A percentile compares a stretch with the other conserved stretches of the same genome.
These are phyloP conservation scores for Syngnathus scovelli DNA, from an alignment of 2,113 vertebrate species.

Conservation along the genomic window DNA sequence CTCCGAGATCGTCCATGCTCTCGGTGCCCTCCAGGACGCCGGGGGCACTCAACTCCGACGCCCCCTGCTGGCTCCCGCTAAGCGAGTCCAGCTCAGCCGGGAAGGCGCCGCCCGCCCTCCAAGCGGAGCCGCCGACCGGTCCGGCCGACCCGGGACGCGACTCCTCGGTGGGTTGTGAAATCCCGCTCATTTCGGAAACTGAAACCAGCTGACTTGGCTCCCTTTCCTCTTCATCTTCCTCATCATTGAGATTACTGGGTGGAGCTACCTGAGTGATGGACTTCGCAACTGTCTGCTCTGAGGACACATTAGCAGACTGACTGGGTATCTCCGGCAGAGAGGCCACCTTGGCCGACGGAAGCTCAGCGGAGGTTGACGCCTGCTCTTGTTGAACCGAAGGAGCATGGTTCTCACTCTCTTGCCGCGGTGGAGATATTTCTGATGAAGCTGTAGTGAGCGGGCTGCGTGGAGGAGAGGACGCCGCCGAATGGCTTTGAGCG, in stretches of 20 bases:
- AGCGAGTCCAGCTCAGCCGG: conserved; percentile 73
- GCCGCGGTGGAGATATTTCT: conserved; percentile 1
- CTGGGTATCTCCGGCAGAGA: conserved; percentile 18
- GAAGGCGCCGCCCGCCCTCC: conserved; percentile 59
- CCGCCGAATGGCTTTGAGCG: not conserved
- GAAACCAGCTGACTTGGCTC: conserved; percentile 71
- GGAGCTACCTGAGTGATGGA: conserved; percentile 3
- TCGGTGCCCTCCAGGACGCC: conserved; percentile 75
- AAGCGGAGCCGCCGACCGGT: conserved; percentile 51
- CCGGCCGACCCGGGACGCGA: conserved; percentile 72
- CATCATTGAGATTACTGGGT: conserved; percentile 49
- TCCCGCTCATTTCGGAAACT: conserved; percentile 76
- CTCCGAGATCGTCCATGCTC: conserved; percentile 73
- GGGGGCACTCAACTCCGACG: conserved; percentile 71
- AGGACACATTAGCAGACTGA: conserved; percentile 27
- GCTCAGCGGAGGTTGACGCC: conserved; percentile 4
- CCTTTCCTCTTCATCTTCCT: conserved; percentile 68
- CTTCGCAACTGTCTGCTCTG: conserved; percentile 13
- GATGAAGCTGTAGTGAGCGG: not conserved
- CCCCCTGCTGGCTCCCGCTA: conserved; percentile 74
- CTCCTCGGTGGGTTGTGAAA: conserved; percentile 73
- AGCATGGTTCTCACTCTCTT: conserved; percentile 17
- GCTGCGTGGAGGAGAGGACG: conserved; percentile 21
- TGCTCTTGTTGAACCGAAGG: conserved; percentile 11
- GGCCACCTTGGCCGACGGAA: conserved; percentile 7